Base-by-base conservation (phyloP, 2,113 vertebrate genomes). In the Apteryx mantelli region DNA sequence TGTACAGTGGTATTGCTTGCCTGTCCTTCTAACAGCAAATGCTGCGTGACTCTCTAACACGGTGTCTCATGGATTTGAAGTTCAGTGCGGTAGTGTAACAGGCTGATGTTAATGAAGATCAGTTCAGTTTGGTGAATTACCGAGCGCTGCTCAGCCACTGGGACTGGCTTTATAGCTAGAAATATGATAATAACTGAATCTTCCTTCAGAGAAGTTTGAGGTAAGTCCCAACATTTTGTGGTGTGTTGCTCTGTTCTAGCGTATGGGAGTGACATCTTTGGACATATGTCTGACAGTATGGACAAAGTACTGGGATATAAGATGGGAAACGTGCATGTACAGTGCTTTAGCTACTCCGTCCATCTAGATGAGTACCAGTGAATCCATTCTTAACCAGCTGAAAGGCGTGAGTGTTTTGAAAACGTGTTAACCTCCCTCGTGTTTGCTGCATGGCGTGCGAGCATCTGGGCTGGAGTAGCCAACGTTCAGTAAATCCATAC, bases 61-160 rank as follows among this genome's bases (percentile, higher is more conserved):
- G 7, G 9, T n/a, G 61, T 32, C 61, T 20, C 0, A 14, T 4
- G 36, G 1, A 14, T 5, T 8, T 7, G 30, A 11, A 10, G 34
- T 34, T 58, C 1, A 1, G 1, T 30, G 48, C 66, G 18, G 40
- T 21, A 58, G 32, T 52, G 28, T 40, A 18, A 18, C 36, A 5
- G 63, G 56, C 48, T 64, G 2, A 32, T 20, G 64, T 18, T n/a
- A 26, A 26, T 5, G 68, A 38, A 9, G 25, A 9, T 36, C 73
- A 58, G 24, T 44, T 42, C 42, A 18, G 58, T 40, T 28, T 14
- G 5, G 30, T 64, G 42, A 71, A 21, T 42, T 56, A 13, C 19
- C 36, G 81, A 56, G 82, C 58, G 78, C 1, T 2, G 13, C n/a
- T 70, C n/a, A 48, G 42, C 56, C 56, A 1, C 71, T 26, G 36